Percentiles rank a stretch among this genome's conserved stretches.
These are phyloP conservation scores for Dromaius novaehollandiae DNA, from an alignment of 2,113 vertebrate species.

Conservation along the genomic window DNA sequence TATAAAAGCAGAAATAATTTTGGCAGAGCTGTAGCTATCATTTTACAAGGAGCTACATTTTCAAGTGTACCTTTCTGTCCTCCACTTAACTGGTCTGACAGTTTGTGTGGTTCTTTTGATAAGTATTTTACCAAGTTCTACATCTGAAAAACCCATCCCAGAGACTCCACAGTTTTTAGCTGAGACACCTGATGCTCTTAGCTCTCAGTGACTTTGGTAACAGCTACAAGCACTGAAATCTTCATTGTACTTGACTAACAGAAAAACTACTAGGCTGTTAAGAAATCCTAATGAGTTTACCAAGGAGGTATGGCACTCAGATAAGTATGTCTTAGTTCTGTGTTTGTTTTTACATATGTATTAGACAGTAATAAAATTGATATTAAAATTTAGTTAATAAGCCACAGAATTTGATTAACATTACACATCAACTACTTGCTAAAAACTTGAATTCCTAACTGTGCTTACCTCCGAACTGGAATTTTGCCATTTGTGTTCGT, in stretches of 20 bases:
- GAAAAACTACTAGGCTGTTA: background rate
- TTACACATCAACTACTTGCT: background rate
- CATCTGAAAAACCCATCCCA: background rate
- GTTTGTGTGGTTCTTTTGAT: background rate
- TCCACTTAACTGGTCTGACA: background rate
- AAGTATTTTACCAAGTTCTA: constrained; percentile 15
- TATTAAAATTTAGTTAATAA: background rate
- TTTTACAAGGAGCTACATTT: background rate
- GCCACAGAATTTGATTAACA: background rate
- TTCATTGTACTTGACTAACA: background rate
- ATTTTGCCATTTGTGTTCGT: constrained; percentile 97
- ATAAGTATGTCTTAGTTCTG: background rate
- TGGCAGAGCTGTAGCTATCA: background rate
- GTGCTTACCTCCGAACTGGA: constrained; percentile 93
- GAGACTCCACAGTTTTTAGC: background rate
- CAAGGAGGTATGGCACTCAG: background rate
- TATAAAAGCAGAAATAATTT: constrained; percentile 1
- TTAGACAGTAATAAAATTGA: background rate
- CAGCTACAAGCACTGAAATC: background rate
- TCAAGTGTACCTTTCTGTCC: background rate
- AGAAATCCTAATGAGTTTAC: background rate
- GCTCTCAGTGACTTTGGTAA: background rate
- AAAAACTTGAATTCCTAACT: background rate
- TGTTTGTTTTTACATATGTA: background rate
- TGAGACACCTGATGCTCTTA: background rate